Evolutionary conservation across 2,797 vertebrate species (phyloP).

Genomic region (Bryconaethiops microstoma): DNA sequence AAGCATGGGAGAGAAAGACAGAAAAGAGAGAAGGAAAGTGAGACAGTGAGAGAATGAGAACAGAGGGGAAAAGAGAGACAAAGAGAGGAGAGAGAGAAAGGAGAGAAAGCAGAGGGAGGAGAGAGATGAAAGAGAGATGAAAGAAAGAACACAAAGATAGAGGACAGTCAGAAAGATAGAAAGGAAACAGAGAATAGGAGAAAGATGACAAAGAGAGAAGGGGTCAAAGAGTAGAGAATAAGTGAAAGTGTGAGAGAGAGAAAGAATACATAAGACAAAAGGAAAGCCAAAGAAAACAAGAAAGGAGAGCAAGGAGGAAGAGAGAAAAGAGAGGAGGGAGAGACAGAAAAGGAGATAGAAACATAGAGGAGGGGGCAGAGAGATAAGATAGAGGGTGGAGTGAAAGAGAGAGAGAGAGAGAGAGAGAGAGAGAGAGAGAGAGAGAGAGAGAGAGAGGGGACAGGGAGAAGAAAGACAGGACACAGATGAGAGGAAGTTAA

Average conservation of each 20-base stretch:
- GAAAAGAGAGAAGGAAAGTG: neutral
- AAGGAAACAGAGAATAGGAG: neutral
- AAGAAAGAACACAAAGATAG: constrained; percentile 14
- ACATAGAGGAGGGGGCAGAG: neutral
- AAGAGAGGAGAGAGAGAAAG: neutral
- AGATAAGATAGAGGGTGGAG: neutral
- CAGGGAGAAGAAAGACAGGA: neutral
- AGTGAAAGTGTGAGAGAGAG: neutral
- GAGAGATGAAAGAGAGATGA: constrained; percentile 2
- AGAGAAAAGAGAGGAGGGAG: neutral
- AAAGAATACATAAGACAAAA: neutral
- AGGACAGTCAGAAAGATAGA: neutral
- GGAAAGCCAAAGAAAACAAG: too few species aligned
- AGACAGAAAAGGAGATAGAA: neutral
- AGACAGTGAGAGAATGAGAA: neutral
- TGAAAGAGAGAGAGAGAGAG: neutral
- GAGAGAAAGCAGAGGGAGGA: neutral
- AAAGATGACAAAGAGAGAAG: neutral
- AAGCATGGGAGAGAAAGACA: neutral
- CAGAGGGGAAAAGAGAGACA: neutral
- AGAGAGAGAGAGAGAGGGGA: neutral
- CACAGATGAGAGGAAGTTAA: neutral
- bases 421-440: neutral
- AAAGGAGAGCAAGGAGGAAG: neutral
- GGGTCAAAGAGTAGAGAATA: neutral